Base-by-base conservation (phyloP, 2,888 invertebrate genomes). In the Syritta pipiens region DNA sequence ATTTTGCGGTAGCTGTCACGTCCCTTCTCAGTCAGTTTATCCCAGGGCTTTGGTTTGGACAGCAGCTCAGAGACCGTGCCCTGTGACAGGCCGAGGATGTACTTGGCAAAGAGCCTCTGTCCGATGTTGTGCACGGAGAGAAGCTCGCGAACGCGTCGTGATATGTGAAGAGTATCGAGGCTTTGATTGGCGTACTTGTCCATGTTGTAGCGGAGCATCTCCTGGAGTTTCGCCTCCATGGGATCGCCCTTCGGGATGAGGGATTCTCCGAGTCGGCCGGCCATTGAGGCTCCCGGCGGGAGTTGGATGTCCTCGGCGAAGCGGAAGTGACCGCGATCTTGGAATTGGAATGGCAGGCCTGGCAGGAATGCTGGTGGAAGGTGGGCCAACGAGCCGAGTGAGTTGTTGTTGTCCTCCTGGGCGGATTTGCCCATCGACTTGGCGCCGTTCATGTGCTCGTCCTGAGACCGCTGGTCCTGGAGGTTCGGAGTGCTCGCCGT, bases 1-100 rank as follows among this genome's bases (percentile, higher is more conserved):
- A 99, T 99, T 90, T 99, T 98, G 86, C 99, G 92, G 90, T 99
- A 99, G 85, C 98, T 98, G 91, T 99, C 99, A 63, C 99, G 92
- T 28, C 99, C 99, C 89, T 99, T 99, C 90, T 99, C 99, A 69
- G 99, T 99, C 86, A 99, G 91, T 90, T 99, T 99, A 90, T 98
- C 98, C 99, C 99, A 99, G 9, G 98, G 98, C 89, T 99, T 98
- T 62, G 99, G 99, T 89, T 99, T 99, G 83, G 98, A 98, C 81
- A 99, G 92, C 85, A 99, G 91, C 90, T 99, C 99, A 82, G 97
- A 97, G 48, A 99, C 98, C 19, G 99, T 99, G 75, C 99, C 99
- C 89, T 99, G 99, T 81, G 95, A 97, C 81, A 97, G 90, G 0
- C 99, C 99, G 83, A 99, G 93, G 51, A 99, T 97, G 90, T 98